Conservation (phyloP, 1,140 invertebrate species). For the Vanessa atalanta region DNA sequence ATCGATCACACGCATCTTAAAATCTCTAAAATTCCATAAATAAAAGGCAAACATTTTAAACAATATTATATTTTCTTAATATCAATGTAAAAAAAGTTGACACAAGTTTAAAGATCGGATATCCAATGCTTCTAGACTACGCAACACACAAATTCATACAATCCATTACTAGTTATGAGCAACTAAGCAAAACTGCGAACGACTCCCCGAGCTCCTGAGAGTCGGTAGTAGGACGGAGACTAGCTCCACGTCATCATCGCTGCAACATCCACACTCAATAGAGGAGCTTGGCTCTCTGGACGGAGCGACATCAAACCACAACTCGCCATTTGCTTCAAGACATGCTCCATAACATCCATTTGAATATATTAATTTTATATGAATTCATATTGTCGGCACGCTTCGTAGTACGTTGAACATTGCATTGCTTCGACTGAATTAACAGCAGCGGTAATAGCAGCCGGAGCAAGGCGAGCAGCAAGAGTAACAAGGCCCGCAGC, state of each 20-base stretch:
- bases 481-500: slow-evolving; percentile 31
- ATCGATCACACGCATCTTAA: too few relatives aligned
- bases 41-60: too few relatives aligned
- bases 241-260: slow-evolving; percentile 18
- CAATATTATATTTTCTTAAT: too few relatives aligned
- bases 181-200: background rate
- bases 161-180: background rate
- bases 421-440: slow-evolving; percentile 3
- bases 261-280: slow-evolving; percentile 11
- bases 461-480: slow-evolving; percentile 36
- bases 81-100: background rate
- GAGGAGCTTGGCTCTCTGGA: slow-evolving; percentile 35
- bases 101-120: background rate
- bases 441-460: slow-evolving; percentile 27
- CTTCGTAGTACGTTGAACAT: slow-evolving; percentile 1
- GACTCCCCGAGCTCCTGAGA: slow-evolving; percentile 29
- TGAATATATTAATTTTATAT: background rate
- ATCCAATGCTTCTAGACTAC: background rate
- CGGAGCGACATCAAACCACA: slow-evolving; percentile 11
- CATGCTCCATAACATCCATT: slow-evolving; percentile 4
- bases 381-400: background rate
- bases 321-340: slow-evolving; percentile 8
- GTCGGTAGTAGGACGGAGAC: slow-evolving; percentile 16
- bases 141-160: background rate
- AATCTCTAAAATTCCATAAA: too few relatives aligned